Evolutionary conservation across 2,888 invertebrate species (phyloP).

Genomic region (Flexamia atlantica): DNA sequence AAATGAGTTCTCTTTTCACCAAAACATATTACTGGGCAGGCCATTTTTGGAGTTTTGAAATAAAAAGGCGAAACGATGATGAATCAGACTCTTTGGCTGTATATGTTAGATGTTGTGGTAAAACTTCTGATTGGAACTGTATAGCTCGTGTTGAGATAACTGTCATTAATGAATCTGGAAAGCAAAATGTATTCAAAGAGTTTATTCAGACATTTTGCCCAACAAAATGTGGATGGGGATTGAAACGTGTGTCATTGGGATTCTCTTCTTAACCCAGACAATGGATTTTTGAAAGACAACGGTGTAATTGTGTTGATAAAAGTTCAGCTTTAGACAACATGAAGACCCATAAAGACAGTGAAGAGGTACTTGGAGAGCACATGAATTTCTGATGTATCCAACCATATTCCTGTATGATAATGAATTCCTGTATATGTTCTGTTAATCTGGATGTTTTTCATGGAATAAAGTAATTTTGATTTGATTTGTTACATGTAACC

Average conservation of each 20-base stretch:
- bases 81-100: not conserved
- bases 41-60: not conserved
- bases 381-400: no score
- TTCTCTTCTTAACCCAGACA: not conserved
- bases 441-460: no score
- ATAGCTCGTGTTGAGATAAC: not conserved
- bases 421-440: no score
- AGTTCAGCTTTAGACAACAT: not conserved
- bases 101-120: not conserved
- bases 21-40: not conserved
- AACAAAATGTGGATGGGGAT: not conserved
- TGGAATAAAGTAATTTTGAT: no score
- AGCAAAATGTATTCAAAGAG: not conserved
- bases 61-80: not conserved
- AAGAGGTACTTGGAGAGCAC: no score
- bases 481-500: no score
- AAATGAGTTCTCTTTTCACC: not conserved
- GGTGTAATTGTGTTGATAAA: not conserved
- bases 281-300: not conserved
- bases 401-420: no score
- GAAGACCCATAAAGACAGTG: no score
- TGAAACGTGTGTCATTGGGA: not conserved
- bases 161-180: not conserved
- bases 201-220: not conserved
- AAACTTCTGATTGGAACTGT: not conserved